Conservation (phyloP, 2,113 vertebrate genomes). For the Murina feae region DNA sequence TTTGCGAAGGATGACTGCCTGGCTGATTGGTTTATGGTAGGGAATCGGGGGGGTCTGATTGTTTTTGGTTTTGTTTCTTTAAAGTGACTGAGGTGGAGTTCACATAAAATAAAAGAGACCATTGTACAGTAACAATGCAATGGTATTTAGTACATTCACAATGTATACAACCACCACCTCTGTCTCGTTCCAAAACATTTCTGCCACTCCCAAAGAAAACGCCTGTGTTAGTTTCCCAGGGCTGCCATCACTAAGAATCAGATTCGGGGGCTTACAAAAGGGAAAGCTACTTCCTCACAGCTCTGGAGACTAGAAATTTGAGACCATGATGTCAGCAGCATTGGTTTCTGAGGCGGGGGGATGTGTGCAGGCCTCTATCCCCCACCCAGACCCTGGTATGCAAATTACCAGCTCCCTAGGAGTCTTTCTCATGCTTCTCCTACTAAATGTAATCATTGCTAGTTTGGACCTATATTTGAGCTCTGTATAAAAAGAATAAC, state of each 20-base stretch:
- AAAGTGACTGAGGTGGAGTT: neutral
- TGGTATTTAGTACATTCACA: neutral
- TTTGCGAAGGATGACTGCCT: neutral
- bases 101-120: neutral
- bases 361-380: neutral
- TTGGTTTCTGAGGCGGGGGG: neutral
- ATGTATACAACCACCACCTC: neutral
- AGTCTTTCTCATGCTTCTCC: neutral
- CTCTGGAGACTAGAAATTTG: neutral
- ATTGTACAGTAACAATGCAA: neutral
- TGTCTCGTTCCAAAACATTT: neutral
- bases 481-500: neutral
- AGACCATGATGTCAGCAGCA: neutral
- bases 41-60: neutral
- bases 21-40: neutral
- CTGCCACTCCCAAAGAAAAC: neutral
- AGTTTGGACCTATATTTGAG: neutral
- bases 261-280: neutral
- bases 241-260: neutral
- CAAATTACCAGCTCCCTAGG: neutral
- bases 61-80: neutral
- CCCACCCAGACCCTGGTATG: neutral
- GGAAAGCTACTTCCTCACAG: neutral
- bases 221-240: neutral
- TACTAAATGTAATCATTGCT: neutral